phyloP scores from a whole-genome alignment of 2,888 invertebrate species.

The Xanthorhoe spadicearia region DNA sequence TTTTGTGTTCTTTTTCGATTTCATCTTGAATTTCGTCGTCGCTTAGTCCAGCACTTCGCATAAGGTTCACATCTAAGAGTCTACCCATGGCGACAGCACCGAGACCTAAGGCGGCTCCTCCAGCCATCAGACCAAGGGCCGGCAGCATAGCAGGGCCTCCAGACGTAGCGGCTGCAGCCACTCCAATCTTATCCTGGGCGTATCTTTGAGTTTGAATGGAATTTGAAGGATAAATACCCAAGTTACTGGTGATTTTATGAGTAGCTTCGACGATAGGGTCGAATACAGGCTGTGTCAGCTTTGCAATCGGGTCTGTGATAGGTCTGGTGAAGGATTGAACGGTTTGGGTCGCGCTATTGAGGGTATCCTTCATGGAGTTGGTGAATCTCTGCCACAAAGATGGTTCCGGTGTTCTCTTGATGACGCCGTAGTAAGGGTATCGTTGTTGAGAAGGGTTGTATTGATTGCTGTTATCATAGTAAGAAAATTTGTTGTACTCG shows the following conservation, averaged over 20 bases:
- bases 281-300: conserved; percentile 86
- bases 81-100: conserved; percentile 92
- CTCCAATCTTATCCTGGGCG: conserved; percentile 87
- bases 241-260: conserved; percentile 91
- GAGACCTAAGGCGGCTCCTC: conserved; percentile 92
- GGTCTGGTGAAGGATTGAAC: conserved; percentile 87
- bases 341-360: conserved; percentile 88
- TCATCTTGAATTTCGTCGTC: conserved; percentile 72
- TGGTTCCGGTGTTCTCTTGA: conserved; percentile 84
- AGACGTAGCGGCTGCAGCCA: conserved; percentile 78
- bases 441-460: conserved; percentile 63
- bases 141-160: conserved; percentile 88
- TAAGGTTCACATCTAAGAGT: conserved; percentile 87
- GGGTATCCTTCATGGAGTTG: conserved; percentile 89
- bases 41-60: conserved; percentile 80
- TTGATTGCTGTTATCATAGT: conserved; percentile 78
- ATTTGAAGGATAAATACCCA: conserved; percentile 86
- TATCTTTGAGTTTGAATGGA: conserved; percentile 76
- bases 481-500: conserved; percentile 81
- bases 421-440: conserved; percentile 86
- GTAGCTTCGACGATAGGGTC: conserved; percentile 92
- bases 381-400: conserved; percentile 90
- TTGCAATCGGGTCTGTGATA: conserved; percentile 84
- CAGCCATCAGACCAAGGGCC: conserved; percentile 90
- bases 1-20: conserved; percentile 83